phyloP scores from a whole-genome alignment of 1,140 invertebrate species.

The Drosophila murphyi region DNA sequence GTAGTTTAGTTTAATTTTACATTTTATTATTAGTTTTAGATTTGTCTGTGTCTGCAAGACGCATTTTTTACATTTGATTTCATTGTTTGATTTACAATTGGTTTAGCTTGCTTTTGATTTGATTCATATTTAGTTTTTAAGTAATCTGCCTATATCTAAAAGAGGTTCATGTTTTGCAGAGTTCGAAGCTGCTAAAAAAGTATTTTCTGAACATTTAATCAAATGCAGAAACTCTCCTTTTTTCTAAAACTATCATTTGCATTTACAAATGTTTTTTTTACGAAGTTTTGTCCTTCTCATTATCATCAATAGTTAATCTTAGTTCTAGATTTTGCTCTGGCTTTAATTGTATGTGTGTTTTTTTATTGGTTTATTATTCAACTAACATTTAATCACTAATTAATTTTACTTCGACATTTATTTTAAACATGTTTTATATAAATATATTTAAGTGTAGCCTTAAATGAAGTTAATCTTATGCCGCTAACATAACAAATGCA shows the following conservation, averaged over 20 bases:
- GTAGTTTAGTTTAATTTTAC: slow-evolving; percentile 81
- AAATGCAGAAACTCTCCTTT: slow-evolving; percentile 10
- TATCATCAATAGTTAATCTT: slow-evolving; percentile 37
- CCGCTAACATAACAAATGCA: slow-evolving; percentile 46
- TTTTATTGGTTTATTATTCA: slow-evolving; percentile 36
- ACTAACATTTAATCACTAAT: slow-evolving; percentile 68
- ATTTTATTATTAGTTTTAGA: slow-evolving; percentile 64
- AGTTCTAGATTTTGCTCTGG: slow-evolving; percentile 40
- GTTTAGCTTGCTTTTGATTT: slow-evolving; percentile 41
- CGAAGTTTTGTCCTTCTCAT: slow-evolving; percentile 20
- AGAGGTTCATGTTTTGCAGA: slow-evolving; percentile 23
- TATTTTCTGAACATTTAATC: slow-evolving; percentile 9
- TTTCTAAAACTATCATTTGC: not conserved
- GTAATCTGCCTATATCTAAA: slow-evolving; percentile 23
- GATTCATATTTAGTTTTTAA: slow-evolving; percentile 26
- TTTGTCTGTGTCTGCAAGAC: slow-evolving; percentile 45
- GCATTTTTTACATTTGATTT: slow-evolving; percentile 33
- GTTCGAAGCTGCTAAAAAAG: slow-evolving; percentile 16
- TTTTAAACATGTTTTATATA: slow-evolving; percentile 42
- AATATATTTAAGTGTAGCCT: slow-evolving; percentile 50
- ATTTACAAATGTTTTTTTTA: not conserved
- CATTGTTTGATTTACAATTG: slow-evolving; percentile 67
- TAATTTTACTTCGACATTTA: slow-evolving; percentile 41
- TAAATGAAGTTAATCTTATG: slow-evolving; percentile 60
- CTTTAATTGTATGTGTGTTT: not conserved